phyloP scores from a whole-genome alignment of 1,140 invertebrate species.

The Micrasema longulum region DNA sequence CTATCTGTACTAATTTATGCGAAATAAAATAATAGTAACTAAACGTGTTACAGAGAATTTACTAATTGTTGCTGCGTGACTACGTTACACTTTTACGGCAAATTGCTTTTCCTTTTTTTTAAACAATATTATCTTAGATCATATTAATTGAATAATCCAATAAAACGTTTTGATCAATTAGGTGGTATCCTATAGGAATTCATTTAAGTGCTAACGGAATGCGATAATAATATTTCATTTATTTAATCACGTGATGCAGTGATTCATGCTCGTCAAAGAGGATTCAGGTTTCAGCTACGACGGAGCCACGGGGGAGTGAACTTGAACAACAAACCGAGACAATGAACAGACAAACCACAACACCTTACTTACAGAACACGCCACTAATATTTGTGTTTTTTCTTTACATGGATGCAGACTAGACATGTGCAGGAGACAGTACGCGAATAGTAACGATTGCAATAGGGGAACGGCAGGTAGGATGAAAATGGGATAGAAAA shows the following conservation, averaged over 20 bases:
- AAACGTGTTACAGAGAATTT: too few relatives aligned
- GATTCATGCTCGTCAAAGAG: background rate
- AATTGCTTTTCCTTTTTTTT: too few relatives aligned
- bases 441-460: constrained; percentile 89
- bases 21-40: too few relatives aligned
- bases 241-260: background rate
- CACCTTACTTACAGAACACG: constrained; percentile 29
- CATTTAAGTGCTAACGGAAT: too few relatives aligned
- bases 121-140: too few relatives aligned
- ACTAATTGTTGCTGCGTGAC: too few relatives aligned
- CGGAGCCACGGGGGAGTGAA: background rate
- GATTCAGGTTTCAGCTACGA: constrained; percentile 15
- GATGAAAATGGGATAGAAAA: constrained; percentile 57
- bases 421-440: constrained; percentile 97
- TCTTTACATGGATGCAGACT: constrained; percentile 81
- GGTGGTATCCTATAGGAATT: too few relatives aligned
- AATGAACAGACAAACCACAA: constrained; percentile 11
- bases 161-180: too few relatives aligned
- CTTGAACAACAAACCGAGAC: constrained; percentile 5
- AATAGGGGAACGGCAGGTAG: constrained; percentile 98
- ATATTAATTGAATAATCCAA: too few relatives aligned
- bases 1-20: too few relatives aligned
- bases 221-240: background rate
- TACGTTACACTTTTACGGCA: too few relatives aligned
- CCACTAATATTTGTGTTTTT: constrained; percentile 46